A percentile compares a stretch with the other conserved stretches of the same genome.
phyloP scores from a whole-genome alignment of 1,140 invertebrate species.

The Vollenhovia emeryi region DNA sequence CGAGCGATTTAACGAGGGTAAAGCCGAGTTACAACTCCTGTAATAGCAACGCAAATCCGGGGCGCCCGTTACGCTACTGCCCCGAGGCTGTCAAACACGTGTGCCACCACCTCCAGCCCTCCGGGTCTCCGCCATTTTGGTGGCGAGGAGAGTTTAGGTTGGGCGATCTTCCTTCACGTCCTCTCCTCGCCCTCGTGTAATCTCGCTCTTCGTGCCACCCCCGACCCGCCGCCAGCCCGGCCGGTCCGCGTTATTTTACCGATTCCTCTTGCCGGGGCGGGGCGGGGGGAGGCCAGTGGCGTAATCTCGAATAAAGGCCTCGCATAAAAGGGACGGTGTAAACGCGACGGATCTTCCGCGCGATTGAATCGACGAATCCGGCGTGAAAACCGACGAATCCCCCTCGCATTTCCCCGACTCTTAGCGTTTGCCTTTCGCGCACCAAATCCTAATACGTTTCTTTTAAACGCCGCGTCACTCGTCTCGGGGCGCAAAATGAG shows the following conservation, averaged over 20 bases:
- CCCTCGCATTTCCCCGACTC: not conserved
- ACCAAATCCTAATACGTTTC: not conserved
- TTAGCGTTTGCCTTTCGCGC: not conserved
- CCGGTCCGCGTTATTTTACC: constrained; percentile 57
- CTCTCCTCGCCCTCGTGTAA: constrained; percentile 64
- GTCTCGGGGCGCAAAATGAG: not conserved
- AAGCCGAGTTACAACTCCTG: constrained; percentile 37
- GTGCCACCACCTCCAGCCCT: constrained; percentile 66
- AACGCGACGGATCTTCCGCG: not conserved
- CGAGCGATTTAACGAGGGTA: constrained; percentile 10
- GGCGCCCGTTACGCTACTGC: constrained; percentile 64
- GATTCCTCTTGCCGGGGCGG: constrained; percentile 35
- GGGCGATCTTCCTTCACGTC: constrained; percentile 53
- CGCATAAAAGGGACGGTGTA: constrained; percentile 44
- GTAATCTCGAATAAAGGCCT: constrained; percentile 32
- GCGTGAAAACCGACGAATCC: not conserved
- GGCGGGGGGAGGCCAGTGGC: constrained; percentile 30
- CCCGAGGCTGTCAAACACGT: constrained; percentile 68
- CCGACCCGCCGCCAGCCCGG: not conserved
- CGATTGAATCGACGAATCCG: constrained; percentile 36
- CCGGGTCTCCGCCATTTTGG: constrained; percentile 69
- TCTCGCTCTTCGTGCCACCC: constrained; percentile 63
- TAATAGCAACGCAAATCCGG: constrained; percentile 39
- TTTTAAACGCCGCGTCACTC: not conserved
- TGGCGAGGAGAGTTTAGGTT: constrained; percentile 55